Percentiles rank a stretch among this genome's conserved stretches.
These are phyloP conservation scores for Diaperis boleti DNA, from an alignment of 2,888 invertebrate genomes.

Conservation along the genomic window DNA sequence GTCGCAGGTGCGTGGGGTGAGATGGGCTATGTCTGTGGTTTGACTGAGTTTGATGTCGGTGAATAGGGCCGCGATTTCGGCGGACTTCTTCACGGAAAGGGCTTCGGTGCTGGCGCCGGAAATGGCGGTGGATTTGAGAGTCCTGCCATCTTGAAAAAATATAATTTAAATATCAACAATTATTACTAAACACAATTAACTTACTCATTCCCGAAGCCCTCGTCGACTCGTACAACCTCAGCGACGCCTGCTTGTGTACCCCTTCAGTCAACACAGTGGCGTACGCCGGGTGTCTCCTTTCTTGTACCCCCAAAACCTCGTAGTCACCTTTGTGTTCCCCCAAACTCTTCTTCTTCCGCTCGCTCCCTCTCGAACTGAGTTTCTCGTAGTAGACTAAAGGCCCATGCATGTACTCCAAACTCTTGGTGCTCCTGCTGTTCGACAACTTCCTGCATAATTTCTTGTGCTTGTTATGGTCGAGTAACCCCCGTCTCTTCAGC, in stretches of 20 bases:
- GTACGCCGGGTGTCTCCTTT: slow-evolving; percentile 63
- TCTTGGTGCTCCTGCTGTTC: slow-evolving; percentile 64
- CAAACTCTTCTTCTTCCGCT: slow-evolving; percentile 12
- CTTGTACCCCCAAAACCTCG: slow-evolving; percentile 73
- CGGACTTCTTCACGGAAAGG: slow-evolving; percentile 87
- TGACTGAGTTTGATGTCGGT: slow-evolving; percentile 81
- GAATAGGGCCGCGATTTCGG: slow-evolving; percentile 89
- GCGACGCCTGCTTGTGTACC: slow-evolving; percentile 54
- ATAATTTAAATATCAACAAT: background rate
- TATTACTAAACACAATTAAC: too few species aligned
- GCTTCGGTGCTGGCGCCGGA: slow-evolving; percentile 70
- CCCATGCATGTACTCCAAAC: slow-evolving; percentile 70
- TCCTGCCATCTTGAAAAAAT: slow-evolving; percentile 36
- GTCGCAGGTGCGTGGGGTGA: slow-evolving; percentile 57
- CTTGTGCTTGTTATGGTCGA: slow-evolving; percentile 57
- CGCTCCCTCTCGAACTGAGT: slow-evolving; percentile 47
- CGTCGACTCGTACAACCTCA: slow-evolving; percentile 51
- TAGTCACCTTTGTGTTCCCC: slow-evolving; percentile 72
- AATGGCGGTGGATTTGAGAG: slow-evolving; percentile 52
- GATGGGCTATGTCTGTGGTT: slow-evolving; percentile 75
- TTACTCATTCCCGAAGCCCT: slow-evolving; percentile 28
- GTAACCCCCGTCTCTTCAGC: slow-evolving; percentile 67
- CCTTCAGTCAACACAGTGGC: slow-evolving; percentile 58
- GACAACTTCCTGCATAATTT: slow-evolving; percentile 63
- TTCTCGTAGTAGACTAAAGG: slow-evolving; percentile 69